Evolutionary conservation across 2,113 vertebrate species (phyloP), one percentile per base, ranked within the genome.

Genomic region (Vidua macroura): DNA sequence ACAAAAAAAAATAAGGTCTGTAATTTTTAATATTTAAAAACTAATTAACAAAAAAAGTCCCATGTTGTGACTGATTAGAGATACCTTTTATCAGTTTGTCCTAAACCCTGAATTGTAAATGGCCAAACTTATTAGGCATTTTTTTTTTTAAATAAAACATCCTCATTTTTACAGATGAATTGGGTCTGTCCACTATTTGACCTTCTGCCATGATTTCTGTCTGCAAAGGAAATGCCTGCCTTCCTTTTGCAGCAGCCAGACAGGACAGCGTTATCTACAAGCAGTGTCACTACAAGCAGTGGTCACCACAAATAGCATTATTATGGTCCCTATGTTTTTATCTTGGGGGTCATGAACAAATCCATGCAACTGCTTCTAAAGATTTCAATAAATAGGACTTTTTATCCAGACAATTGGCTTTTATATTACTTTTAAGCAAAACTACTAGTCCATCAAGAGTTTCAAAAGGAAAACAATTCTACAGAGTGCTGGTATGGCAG

Each of bases 391-490:
- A 98, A 98, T 97, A 98, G 97, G 97, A 98, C 98, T 98, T 98
- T 98, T 98, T 97, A 98, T 97, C 96, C 97, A 98, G 98, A 98
- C 98, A 98, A 98, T 99, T 98, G 98, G 98, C 98, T 98, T 99
- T 98, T 99, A 98, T 98, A 98, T 98, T 98, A 98, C 97, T 98
- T 98, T 98, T 98, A 98, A 98, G 98, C 98, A 98, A 98, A 99
- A 98, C 98, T 98, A 98, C 98, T 98, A 98, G 98, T 99, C 98
- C 98, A 98, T 99, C 98, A 97, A 98, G 98, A 98, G 98, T 98
- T 98, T 98, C 98, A 98, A 98, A 98, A 98, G 95, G 98, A 97
- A 98, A 98, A 98, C 98, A 98, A 98, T 99, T 98, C 98, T 98
- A 96, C 98, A 96, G 98, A 98, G 98, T 97, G 98, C 98, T 97